Percentiles rank a stretch among this genome's conserved stretches.
Conservation (phyloP, 1,140 invertebrate genomes). For the Aphidius gifuensis region DNA sequence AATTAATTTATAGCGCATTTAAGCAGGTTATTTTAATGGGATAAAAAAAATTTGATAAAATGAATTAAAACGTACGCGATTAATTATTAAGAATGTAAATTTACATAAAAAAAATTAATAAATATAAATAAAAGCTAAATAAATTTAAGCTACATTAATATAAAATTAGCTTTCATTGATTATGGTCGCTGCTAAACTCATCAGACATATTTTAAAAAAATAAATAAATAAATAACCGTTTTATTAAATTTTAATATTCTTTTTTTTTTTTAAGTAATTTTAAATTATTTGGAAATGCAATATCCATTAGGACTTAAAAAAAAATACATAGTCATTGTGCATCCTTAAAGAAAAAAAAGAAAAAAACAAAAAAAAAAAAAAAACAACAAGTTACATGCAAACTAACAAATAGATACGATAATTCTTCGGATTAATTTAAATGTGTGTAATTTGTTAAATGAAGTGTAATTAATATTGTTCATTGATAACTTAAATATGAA, state of each 20-base stretch:
- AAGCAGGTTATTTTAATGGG: slow-evolving; percentile 22
- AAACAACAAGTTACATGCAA: slow-evolving; percentile 50
- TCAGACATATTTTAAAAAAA: slow-evolving; percentile 33
- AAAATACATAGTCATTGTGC: slow-evolving; percentile 56
- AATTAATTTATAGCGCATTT: slow-evolving; percentile 12
- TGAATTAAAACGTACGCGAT: slow-evolving; percentile 26
- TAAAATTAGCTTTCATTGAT: slow-evolving; percentile 51
- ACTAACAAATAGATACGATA: slow-evolving; percentile 27
- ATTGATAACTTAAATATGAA: not conserved
- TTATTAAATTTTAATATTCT: not conserved
- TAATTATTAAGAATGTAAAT: slow-evolving; percentile 27
- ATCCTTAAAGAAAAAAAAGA: slow-evolving; percentile 51
- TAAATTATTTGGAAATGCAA: slow-evolving; percentile 22
- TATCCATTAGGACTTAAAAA: slow-evolving; percentile 14
- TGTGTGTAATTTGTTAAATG: slow-evolving; percentile 19
- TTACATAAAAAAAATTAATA: slow-evolving; percentile 19
- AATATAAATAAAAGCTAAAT: slow-evolving; percentile 29
- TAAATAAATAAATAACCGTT: slow-evolving; percentile 12
- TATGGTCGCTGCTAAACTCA: slow-evolving; percentile 56
- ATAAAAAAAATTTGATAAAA: slow-evolving; percentile 20
- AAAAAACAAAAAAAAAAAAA: slow-evolving; percentile 43
- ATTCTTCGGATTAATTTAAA: slow-evolving; percentile 22
- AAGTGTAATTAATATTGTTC: slow-evolving; percentile 9
- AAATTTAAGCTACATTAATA: slow-evolving; percentile 29
- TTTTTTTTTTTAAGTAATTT: slow-evolving; percentile 17